phyloP scores from a whole-genome alignment of 1,140 invertebrate genomes.

The Cotesia vestalis region DNA sequence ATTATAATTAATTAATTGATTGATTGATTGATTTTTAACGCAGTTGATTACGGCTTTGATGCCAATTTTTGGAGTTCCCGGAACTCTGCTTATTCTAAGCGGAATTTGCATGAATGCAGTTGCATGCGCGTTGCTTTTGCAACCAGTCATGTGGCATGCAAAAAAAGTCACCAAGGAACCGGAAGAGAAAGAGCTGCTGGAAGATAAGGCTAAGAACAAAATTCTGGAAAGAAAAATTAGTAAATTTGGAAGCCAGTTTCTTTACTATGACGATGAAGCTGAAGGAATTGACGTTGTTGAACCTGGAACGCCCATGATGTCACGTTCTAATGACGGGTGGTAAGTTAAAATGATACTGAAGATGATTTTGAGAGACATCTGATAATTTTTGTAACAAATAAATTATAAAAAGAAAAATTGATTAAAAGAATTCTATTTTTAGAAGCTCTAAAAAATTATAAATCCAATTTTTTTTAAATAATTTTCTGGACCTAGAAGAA shows the following conservation, averaged over 20 bases:
- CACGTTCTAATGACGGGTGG: slow-evolving; percentile 73
- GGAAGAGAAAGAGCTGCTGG: slow-evolving; percentile 4
- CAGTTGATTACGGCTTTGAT: slow-evolving; percentile 68
- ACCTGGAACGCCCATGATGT: slow-evolving; percentile 73
- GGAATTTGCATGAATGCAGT: slow-evolving; percentile 69
- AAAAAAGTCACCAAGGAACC: slow-evolving; percentile 47
- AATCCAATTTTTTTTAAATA: no score
- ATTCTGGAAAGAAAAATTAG: slow-evolving; percentile 24
- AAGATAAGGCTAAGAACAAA: slow-evolving; percentile 29
- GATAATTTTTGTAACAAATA: no score
- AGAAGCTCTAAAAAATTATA: no score
- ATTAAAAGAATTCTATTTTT: no score
- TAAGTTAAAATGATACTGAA: slow-evolving; percentile 48
- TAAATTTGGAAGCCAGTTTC: slow-evolving; percentile 69
- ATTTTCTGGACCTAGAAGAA: no score
- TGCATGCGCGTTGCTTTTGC: slow-evolving; percentile 68
- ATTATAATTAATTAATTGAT: no score
- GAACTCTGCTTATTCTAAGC: slow-evolving; percentile 69
- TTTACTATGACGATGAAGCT: slow-evolving; percentile 73
- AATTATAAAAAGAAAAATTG: no score
- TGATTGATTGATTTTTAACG: slow-evolving; percentile 50
- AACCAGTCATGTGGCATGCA: slow-evolving; percentile 72
- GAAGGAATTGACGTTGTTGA: slow-evolving; percentile 72
- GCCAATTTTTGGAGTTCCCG: slow-evolving; percentile 66
- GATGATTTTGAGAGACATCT: no score